phyloP scores from a whole-genome alignment of 2,797 vertebrate genomes.

The Tapera naevia region DNA sequence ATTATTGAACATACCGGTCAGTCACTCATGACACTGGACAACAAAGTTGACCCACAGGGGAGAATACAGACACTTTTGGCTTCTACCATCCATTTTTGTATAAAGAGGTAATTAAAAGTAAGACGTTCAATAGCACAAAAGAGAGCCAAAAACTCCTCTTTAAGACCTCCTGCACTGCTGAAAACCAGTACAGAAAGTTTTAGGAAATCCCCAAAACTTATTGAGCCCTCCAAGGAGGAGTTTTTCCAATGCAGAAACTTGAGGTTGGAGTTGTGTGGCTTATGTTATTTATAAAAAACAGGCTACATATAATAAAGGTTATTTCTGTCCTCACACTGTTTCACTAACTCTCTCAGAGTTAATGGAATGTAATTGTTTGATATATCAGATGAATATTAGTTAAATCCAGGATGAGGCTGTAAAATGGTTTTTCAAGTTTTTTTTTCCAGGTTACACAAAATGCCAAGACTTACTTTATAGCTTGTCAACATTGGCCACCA shows the following conservation, averaged over 20 bases:
- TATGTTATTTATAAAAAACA: background rate
- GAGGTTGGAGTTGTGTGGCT: background rate
- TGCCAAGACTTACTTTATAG: constrained; percentile 29
- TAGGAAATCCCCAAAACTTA: background rate
- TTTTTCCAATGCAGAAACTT: background rate
- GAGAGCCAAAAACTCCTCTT: background rate
- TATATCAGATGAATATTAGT: background rate
- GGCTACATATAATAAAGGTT: background rate
- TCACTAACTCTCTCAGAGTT: background rate
- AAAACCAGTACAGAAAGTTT: background rate
- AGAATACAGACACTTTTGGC: background rate
- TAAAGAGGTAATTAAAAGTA: background rate
- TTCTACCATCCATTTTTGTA: background rate
- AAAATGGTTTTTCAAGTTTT: constrained; percentile 33
- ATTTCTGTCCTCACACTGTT: background rate
- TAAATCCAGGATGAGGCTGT: background rate
- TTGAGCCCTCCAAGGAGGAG: background rate
- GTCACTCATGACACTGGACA: background rate
- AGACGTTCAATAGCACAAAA: background rate
- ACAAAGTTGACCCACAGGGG: background rate
- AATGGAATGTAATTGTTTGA: background rate
- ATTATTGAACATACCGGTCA: background rate
- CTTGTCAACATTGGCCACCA: constrained; percentile 55
- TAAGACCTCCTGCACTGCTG: background rate
- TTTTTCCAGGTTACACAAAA: constrained; percentile 22